Conservation (phyloP, 2,797 vertebrate genomes). For the Danio aesculapii region DNA sequence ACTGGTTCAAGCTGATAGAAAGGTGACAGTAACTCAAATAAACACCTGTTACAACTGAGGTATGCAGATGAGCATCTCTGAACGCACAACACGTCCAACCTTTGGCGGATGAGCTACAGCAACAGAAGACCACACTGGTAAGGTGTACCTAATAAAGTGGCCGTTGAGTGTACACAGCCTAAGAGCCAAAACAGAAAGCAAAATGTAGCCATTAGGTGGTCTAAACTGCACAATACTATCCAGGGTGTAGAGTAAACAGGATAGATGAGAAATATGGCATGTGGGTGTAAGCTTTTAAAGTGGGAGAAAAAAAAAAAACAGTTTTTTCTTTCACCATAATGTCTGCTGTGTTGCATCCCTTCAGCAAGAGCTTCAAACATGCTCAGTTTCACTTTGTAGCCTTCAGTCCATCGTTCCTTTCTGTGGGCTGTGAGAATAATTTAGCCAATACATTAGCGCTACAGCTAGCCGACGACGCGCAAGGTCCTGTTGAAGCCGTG, state of each 20-base stretch:
- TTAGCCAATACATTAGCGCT: conserved; percentile 51
- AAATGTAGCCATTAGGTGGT: conserved; percentile 49
- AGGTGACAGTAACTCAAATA: too few species aligned
- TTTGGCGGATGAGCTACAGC: too few species aligned
- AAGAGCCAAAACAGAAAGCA: conserved; percentile 6
- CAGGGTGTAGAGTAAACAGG: conserved; percentile 37
- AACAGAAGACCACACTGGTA: too few species aligned
- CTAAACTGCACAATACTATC: conserved; percentile 11
- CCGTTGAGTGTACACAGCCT: too few species aligned
- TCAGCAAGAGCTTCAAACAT: conserved; percentile 34
- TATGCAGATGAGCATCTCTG: too few species aligned
- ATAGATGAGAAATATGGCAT: conserved; percentile 25
- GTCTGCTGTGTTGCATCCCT: conserved; percentile 25
- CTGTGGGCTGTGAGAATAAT: conserved; percentile 54
- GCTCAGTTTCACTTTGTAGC: conserved; percentile 28
- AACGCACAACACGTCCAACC: too few species aligned
- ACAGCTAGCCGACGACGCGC: conserved; percentile 29
- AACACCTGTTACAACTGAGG: too few species aligned
- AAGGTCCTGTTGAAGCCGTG: conserved; percentile 31
- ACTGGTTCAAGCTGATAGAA: too few species aligned
- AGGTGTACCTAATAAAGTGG: too few species aligned
- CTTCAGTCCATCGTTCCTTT: conserved; percentile 22
- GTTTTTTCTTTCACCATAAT: conserved; percentile 30
- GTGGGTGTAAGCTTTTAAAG: conserved; percentile 45
- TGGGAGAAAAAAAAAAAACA: conserved; percentile 14